Evolutionary conservation across 2,113 vertebrate species (phyloP), one percentile per base, ranked within the genome.

Genomic region (Octodon degus): DNA sequence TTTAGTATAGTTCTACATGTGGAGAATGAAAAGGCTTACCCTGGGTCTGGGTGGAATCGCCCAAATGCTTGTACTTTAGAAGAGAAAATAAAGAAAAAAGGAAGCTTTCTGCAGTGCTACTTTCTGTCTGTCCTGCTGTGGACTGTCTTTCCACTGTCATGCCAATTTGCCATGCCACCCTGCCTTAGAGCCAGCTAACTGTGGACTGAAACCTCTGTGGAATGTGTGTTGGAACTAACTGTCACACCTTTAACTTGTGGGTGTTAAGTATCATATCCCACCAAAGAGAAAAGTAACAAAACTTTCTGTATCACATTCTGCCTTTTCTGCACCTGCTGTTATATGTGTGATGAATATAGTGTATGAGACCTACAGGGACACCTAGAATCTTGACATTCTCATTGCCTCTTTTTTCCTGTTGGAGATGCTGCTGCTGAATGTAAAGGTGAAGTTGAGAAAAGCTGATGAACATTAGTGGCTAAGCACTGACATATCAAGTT

Each of bases 301-400:
- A 14, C 67, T 1, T 50, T 53, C 37, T 63, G 22, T 1, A 32
- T 3, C 16, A 20, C 4, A 53, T 10, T 30, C 0, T 32, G 1
- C 19, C 25, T 6, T 70, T 37, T 77, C 55, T 88, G 77, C 32
- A 24, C 25, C 74, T 47, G 58, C 16, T 19, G 12, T 24, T 25
- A 47, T 4, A 10, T 8, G 17, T 11, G 16, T 53, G 53, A 55
- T 37, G 9, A 37, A 37, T 3, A 62, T 91, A 11, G 20, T 3
- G 12, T 62, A 2, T 7, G n/a, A 67, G 17, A n/a, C 0, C 19
- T 65, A 67, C 34, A 27, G 20, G 7, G 11, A 55, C 14, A 1
- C 11, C 32, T 24, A 92, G 30, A 7, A 81, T 11, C 43, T 85
- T 2, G 12, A 16, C 20, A 6, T 89, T 32, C 47, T 11, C 1